Evolutionary conservation across 1,140 invertebrate species (phyloP).

Genomic region (Bacillus rossius): DNA sequence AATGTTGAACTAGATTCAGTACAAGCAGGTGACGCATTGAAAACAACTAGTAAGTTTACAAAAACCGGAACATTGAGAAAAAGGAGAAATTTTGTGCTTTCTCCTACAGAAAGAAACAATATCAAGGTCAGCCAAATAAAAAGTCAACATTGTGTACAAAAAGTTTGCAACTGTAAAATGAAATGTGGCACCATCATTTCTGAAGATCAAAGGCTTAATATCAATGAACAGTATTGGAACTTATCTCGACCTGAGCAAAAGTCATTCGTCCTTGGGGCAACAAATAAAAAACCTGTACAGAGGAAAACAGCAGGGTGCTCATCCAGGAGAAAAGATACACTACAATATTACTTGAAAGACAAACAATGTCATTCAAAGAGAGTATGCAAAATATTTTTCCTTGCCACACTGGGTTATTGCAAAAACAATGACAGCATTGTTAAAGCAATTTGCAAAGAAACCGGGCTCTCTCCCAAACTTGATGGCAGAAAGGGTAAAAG

Average conservation of each 20-base stretch:
- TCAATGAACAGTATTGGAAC: background rate
- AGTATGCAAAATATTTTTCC: constrained; percentile 24
- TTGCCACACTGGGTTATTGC: constrained; percentile 20
- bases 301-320: background rate
- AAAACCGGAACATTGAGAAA: too few species aligned
- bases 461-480: constrained; percentile 20
- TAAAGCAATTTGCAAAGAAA: constrained; percentile 22
- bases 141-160: too few species aligned
- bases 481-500: constrained; percentile 1
- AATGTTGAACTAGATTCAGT: too few species aligned
- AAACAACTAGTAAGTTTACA: too few species aligned
- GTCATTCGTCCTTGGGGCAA: constrained; percentile 1
- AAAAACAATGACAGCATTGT: constrained; percentile 17
- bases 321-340: background rate
- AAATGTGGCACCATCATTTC: background rate
- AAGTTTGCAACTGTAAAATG: too few species aligned
- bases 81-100: too few species aligned
- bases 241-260: constrained; percentile 18
- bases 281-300: background rate
- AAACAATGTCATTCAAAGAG: background rate
- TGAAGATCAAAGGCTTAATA: background rate
- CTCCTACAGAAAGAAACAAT: too few species aligned
- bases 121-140: too few species aligned
- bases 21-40: too few species aligned
- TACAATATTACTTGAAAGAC: background rate